Evolutionary conservation across 2,888 invertebrate genomes (phyloP).

Genomic region (Cataglyphis rosenhaueri): DNA sequence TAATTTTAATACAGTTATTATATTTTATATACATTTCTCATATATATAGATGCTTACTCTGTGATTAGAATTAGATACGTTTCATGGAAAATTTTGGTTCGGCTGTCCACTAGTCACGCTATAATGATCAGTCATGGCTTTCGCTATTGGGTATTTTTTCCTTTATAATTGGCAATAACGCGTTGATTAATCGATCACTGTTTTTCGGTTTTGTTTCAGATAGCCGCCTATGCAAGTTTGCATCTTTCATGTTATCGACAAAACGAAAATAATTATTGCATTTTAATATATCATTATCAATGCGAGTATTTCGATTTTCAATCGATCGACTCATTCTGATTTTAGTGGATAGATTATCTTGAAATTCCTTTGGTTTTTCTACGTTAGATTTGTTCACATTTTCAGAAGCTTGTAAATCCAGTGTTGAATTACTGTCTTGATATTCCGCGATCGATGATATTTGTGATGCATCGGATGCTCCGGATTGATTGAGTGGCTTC

Average conservation of each 20-base stretch:
- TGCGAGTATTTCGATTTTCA: background rate
- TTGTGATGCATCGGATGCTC: background rate
- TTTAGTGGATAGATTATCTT: background rate
- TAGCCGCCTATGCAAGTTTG: background rate
- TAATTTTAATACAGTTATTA: background rate
- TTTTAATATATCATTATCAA: background rate
- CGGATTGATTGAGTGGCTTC: background rate
- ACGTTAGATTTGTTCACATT: background rate
- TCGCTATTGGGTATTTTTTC: background rate
- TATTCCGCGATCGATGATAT: background rate
- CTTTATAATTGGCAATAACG: background rate
- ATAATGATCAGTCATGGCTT: background rate
- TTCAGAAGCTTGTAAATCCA: constrained; percentile 1
- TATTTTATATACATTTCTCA: background rate
- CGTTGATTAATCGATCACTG: background rate
- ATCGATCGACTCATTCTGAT: background rate
- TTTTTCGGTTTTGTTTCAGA: background rate
- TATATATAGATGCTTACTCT: background rate
- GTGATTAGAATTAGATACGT: background rate
- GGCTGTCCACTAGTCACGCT: background rate
- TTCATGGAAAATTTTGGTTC: background rate
- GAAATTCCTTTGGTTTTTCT: background rate
- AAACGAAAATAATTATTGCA: background rate
- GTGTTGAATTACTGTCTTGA: background rate
- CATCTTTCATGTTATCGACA: background rate